Evolutionary conservation across 2,113 vertebrate genomes (phyloP), one percentile per base, ranked within the genome.

Genomic region (Ptilorrhoa leucosticta): DNA sequence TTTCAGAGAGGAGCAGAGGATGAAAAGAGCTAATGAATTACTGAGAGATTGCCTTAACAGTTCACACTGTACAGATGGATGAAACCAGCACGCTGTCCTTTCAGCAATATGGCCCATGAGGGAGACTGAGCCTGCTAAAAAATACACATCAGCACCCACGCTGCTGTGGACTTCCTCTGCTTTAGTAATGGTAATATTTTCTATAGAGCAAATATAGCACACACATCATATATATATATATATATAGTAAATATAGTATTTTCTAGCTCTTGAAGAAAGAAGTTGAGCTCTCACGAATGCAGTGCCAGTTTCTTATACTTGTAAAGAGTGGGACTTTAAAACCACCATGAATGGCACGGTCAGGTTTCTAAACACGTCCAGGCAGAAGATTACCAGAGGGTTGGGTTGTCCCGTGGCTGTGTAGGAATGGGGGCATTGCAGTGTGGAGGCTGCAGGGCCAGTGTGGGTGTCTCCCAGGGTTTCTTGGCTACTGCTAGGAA

Each of bases 341-440:
- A 47, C 10, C 31, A 31, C 45, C 39, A 5, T 6, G 35, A 31
- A 6, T 45, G 20, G 28, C 19, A 3, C 0, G 0, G 28, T 54
- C 16, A 11, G 26, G 11, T 54, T 66, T 65, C 48, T 31, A 16
- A 86, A 66, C 6, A 0, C 66, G 57, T 42, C 28, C 75, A 45
- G 57, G 35, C 21, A 35, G 40, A 40, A 68, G 26, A 21, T 40
- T 26, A 8, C 23, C 35, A 37, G 76, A 58, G 76, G 9, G 14
- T 9, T 9, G 5, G 45, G 27, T 17, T 2, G 1, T 27, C 18
- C 60, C 48, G 31, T 31, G 50, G 37, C 4, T 5, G 0, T 6
- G n/a, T 22, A n/a, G 58, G 39, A 71, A 15, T 10, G 7, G 10
- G 26, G 31, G 12, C 0, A 1, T 19, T 47, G 73, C 47, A 14